Conservation (phyloP, 92 coral and sea anemone species). For the Desmophyllum pertusum region DNA sequence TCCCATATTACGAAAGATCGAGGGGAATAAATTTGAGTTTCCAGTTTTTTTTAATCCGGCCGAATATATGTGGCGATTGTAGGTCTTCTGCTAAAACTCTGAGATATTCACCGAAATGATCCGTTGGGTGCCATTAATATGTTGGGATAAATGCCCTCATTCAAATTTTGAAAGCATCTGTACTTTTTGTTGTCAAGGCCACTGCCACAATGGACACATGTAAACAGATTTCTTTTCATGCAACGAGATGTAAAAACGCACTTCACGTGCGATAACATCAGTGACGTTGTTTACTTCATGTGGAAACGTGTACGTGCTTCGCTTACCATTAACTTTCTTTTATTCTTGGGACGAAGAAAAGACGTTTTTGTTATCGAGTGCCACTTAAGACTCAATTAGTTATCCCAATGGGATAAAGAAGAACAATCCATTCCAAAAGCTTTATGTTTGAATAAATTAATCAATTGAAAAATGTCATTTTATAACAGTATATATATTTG, state of each 20-base stretch:
- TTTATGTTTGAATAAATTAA: not conserved
- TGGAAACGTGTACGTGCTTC: not conserved
- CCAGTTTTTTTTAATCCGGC: too few species aligned
- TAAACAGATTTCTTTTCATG: not conserved
- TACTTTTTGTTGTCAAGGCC: too few species aligned
- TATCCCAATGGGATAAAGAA: slow-evolving; percentile 13
- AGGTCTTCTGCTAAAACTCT: too few species aligned
- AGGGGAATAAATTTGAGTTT: too few species aligned
- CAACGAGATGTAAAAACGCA: not conserved
- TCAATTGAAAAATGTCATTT: too few species aligned
- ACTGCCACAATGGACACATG: too few species aligned
- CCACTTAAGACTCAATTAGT: slow-evolving; percentile 6
- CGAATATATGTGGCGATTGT: too few species aligned
- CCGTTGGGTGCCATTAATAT: too few species aligned
- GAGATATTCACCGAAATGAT: too few species aligned
- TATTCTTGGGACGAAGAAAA: not conserved
- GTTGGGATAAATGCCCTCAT: too few species aligned
- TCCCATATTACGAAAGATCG: too few species aligned
- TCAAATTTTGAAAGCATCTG: not conserved
- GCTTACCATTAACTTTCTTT: slow-evolving; percentile 12
- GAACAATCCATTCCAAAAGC: not conserved
- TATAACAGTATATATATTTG: too few species aligned
- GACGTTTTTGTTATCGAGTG: not conserved
- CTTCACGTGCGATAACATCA: not conserved
- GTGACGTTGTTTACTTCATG: not conserved